phyloP scores from a whole-genome alignment of 2,113 vertebrate species.

The Catagonus wagneri region DNA sequence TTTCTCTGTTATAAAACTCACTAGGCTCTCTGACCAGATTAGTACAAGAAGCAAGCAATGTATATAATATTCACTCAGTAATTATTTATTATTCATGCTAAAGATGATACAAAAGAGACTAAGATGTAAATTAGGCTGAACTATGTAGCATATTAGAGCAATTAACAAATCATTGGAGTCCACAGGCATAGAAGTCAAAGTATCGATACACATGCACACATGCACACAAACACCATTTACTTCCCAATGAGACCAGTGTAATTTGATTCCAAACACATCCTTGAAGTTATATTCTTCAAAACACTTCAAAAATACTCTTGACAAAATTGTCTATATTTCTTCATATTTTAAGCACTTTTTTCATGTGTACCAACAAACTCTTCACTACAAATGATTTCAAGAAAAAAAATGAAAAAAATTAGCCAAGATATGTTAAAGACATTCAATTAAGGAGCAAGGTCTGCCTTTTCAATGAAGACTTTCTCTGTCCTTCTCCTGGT shows the following conservation, averaged over 20 bases:
- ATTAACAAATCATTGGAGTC: not conserved
- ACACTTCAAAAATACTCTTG: not conserved
- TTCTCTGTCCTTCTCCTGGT: not conserved
- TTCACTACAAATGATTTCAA: not conserved
- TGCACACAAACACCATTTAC: not conserved
- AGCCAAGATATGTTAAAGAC: not conserved
- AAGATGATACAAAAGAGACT: not conserved
- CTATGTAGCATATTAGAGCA: not conserved
- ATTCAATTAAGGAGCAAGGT: not conserved
- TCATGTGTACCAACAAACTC: not conserved
- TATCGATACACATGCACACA: not conserved
- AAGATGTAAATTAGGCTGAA: not conserved
- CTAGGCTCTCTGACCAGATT: not conserved
- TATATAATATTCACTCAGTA: not conserved
- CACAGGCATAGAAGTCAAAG: not conserved
- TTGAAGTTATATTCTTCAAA: not conserved
- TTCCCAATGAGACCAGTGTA: not conserved
- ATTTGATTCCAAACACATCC: not conserved
- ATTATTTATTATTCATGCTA: conserved; percentile 34
- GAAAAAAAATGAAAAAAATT: not conserved
- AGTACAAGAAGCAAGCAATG: not conserved
- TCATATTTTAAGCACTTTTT: not conserved
- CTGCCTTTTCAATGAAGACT: not conserved
- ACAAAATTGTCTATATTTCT: not conserved
- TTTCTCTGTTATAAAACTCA: not conserved